phyloP scores from a whole-genome alignment of 2,113 vertebrate species.

The Hemichromis elongatus region DNA sequence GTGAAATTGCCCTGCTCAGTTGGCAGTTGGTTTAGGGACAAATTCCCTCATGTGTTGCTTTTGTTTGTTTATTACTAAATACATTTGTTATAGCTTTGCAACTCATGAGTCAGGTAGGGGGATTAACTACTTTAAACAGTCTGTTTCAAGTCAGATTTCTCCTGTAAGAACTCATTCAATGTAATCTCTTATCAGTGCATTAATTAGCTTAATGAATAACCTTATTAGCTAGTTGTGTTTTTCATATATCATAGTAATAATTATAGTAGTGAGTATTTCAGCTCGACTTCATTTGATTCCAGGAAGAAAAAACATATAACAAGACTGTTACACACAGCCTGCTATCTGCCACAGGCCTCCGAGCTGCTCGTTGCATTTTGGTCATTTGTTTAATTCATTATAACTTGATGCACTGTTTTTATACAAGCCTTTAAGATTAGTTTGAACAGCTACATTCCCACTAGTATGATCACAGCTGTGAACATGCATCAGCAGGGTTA shows the following conservation, averaged over 20 bases:
- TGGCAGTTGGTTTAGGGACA: neutral
- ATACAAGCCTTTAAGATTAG: neutral
- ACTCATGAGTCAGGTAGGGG: neutral
- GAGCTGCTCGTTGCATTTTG: neutral
- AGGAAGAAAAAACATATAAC: neutral
- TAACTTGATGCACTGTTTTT: neutral
- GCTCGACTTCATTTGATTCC: neutral
- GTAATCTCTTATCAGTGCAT: neutral
- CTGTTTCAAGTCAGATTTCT: neutral
- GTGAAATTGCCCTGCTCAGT: neutral
- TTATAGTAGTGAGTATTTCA: neutral
- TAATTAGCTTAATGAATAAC: slow-evolving; percentile 7
- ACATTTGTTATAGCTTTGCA: neutral
- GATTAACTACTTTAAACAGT: neutral
- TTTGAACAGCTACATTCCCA: neutral
- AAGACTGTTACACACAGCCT: neutral
- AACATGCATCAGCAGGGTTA: neutral
- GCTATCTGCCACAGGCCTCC: neutral
- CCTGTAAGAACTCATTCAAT: neutral
- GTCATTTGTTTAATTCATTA: neutral
- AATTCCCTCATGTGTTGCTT: neutral
- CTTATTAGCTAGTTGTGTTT: slow-evolving; percentile 10
- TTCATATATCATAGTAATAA: slow-evolving; percentile 1
- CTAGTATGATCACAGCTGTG: neutral
- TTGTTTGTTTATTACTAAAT: neutral